Conservation (phyloP, 2,797 vertebrate species). For the Thaleichthys pacificus region DNA sequence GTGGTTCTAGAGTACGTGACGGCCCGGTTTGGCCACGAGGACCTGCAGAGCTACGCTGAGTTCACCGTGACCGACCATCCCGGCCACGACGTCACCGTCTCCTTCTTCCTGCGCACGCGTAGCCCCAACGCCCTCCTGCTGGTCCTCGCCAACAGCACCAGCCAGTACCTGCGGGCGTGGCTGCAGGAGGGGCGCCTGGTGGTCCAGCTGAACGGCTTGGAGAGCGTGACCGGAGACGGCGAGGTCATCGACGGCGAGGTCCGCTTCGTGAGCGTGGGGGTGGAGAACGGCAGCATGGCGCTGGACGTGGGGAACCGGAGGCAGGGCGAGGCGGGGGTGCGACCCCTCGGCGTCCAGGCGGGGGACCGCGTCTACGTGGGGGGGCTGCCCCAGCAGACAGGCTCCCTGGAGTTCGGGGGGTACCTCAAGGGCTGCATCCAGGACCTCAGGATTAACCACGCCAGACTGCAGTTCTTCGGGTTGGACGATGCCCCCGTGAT, state of each 20-base stretch:
- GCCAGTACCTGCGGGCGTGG: conserved; percentile 71
- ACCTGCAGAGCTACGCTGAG: conserved; percentile 77
- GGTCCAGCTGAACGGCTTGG: conserved; percentile 57
- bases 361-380: conserved; percentile 79
- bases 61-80: conserved; percentile 72
- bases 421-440: conserved; percentile 93
- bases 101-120: conserved; percentile 85
- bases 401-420: conserved; percentile 68
- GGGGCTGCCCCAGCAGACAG: conserved; percentile 69
- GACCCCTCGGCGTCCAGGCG: conserved; percentile 48
- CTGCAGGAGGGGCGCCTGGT: conserved; percentile 78
- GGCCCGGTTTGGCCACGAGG: conserved; percentile 83
- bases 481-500: conserved; percentile 47
- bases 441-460: conserved; percentile 83
- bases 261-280: conserved; percentile 80
- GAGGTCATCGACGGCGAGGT: conserved; percentile 76
- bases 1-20: conserved; percentile 78
- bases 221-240: conserved; percentile 56
- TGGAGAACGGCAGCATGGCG: conserved; percentile 63
- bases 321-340: conserved; percentile 53
- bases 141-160: conserved; percentile 71
- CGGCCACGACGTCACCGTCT: conserved; percentile 73
- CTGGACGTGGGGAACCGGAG: conserved; percentile 72
- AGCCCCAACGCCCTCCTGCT: conserved; percentile 77
- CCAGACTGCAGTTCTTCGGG: conserved; percentile 84